A percentile compares a stretch with the other conserved stretches of the same genome.
These are phyloP conservation scores for Drosophila sechellia DNA, from an alignment of 1,140 invertebrate genomes.

Conservation along the genomic window DNA sequence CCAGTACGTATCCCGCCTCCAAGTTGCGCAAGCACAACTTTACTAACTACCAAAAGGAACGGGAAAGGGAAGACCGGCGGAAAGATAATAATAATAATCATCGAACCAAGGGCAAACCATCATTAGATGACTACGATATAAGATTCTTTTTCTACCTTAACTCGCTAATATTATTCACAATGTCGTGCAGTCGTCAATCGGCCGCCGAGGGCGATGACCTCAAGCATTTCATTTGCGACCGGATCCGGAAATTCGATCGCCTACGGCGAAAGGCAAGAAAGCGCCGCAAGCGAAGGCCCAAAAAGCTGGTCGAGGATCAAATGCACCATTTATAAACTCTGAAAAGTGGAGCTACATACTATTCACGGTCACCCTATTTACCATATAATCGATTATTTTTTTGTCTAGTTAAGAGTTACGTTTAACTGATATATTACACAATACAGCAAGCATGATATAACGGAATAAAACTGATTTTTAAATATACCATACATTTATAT, in stretches of 20 bases:
- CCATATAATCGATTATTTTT: slow-evolving; percentile 28
- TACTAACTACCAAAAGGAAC: slow-evolving; percentile 31
- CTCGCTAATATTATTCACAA: slow-evolving; percentile 74
- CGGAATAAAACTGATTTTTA: slow-evolving; percentile 19
- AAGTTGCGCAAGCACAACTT: slow-evolving; percentile 65
- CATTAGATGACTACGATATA: slow-evolving; percentile 64
- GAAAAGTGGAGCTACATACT: slow-evolving; percentile 12
- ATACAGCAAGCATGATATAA: slow-evolving; percentile 49
- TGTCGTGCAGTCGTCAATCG: slow-evolving; percentile 67
- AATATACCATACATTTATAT: slow-evolving; percentile 8
- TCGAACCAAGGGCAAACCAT: slow-evolving; percentile 13
- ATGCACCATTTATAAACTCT: slow-evolving; percentile 1
- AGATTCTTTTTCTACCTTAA: slow-evolving; percentile 83
- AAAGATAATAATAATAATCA: slow-evolving; percentile 33
- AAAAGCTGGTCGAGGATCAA: slow-evolving; percentile 14
- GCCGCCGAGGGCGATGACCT: slow-evolving; percentile 64
- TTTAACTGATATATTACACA: slow-evolving; percentile 53
- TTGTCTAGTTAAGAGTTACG: slow-evolving; percentile 51
- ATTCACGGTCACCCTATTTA: slow-evolving; percentile 7
- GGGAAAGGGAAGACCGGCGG: slow-evolving; percentile 7
- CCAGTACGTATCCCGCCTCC: slow-evolving; percentile 17
- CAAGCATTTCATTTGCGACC: slow-evolving; percentile 72
- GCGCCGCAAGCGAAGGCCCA: slow-evolving; percentile 58
- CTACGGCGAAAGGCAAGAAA: slow-evolving; percentile 74
- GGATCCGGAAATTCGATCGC: slow-evolving; percentile 74